Evolutionary conservation across 2,113 vertebrate genomes (phyloP).

Genomic region (Tenebrosternarchus preto): DNA sequence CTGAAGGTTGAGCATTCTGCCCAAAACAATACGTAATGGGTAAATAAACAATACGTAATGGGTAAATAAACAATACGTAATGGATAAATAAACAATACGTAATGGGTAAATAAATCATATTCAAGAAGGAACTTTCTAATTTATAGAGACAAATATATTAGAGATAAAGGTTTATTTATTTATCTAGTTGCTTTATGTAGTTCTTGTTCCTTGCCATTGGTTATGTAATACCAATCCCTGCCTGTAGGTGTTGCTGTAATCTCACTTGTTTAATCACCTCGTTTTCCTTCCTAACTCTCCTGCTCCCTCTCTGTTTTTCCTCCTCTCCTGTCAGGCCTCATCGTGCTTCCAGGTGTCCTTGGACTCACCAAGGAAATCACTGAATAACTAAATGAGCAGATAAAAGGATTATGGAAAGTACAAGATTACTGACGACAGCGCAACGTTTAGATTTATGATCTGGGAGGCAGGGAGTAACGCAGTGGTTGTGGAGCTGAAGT

Average conservation of each 20-base stretch:
- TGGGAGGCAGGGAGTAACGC: conserved; percentile 44
- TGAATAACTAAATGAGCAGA: conserved; percentile 52
- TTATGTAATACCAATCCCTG: background rate
- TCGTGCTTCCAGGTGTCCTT: conserved; percentile 29
- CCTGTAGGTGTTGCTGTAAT: conserved; percentile 30
- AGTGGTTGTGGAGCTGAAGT: background rate
- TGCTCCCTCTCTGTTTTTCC: background rate
- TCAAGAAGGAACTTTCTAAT: too few relatives aligned
- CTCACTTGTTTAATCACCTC: background rate
- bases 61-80: too few relatives aligned
- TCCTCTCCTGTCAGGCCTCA: background rate
- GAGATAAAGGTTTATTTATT: too few relatives aligned
- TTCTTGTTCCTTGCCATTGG: background rate
- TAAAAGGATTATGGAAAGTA: conserved; percentile 35
- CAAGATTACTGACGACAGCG: conserved; percentile 33
- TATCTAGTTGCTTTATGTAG: background rate
- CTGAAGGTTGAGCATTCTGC: too few relatives aligned
- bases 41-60: too few relatives aligned
- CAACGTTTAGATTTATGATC: conserved; percentile 51
- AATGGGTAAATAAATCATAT: too few relatives aligned
- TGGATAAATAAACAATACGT: too few relatives aligned
- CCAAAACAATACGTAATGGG: too few relatives aligned
- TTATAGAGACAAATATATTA: too few relatives aligned
- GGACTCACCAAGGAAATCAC: conserved; percentile 17
- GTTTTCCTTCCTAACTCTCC: conserved; percentile 2